phyloP scores from a whole-genome alignment of 2,113 vertebrate species.

The Neotoma lepida region DNA sequence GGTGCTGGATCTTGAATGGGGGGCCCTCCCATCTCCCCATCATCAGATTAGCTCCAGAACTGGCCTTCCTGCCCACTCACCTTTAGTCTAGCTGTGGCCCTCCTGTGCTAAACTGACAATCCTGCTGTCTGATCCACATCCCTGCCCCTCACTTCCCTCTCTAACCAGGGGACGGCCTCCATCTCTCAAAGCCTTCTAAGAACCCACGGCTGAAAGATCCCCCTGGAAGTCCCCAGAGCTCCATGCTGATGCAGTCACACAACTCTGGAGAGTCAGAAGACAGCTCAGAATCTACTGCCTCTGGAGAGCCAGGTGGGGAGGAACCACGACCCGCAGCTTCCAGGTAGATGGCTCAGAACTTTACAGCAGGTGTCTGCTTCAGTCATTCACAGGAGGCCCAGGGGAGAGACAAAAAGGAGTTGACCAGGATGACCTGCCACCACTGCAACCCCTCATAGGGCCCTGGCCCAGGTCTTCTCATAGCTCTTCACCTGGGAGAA shows the following conservation, averaged over 20 bases:
- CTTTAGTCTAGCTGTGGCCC: background rate
- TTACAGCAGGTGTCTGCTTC: background rate
- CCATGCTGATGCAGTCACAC: background rate
- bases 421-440: background rate
- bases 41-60: background rate
- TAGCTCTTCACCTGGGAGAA: background rate
- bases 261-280: background rate
- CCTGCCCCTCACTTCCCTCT: background rate
- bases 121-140: too few relatives aligned
- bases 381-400: background rate
- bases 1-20: background rate
- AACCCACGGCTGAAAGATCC: background rate
- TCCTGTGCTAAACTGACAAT: background rate
- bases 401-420: background rate
- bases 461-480: background rate
- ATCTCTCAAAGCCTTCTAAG: slow-evolving; percentile 28
- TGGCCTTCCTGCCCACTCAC: background rate
- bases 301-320: background rate
- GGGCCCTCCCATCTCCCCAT: background rate
- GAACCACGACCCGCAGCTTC: background rate
- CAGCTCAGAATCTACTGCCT: background rate
- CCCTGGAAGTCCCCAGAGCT: accelerated
- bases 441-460: too few relatives aligned
- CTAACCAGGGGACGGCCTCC: slow-evolving; percentile 34
- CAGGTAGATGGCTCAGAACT: slow-evolving; percentile 65